Conservation (phyloP, 2,113 vertebrate genomes). For the Xiphias gladius region DNA sequence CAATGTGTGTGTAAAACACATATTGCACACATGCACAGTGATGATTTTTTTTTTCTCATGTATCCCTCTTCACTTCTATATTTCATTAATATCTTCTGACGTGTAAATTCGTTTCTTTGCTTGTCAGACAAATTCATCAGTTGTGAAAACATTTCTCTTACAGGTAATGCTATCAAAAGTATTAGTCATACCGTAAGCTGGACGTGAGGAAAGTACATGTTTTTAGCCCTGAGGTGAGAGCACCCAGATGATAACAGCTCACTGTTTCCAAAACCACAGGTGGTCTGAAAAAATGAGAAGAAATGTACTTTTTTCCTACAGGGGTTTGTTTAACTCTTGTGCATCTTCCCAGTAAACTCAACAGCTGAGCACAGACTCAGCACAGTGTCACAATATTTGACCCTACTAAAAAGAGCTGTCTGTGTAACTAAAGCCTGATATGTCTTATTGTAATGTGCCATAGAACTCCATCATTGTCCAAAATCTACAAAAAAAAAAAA, state of each 20-base stretch:
- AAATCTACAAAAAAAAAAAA: too few relatives aligned
- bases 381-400: too few relatives aligned
- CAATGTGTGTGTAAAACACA: not conserved
- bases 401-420: too few relatives aligned
- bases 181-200: conserved; percentile 39
- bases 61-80: not conserved
- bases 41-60: not conserved
- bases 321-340: not conserved
- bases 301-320: not conserved
- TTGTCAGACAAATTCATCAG: not conserved
- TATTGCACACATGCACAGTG: not conserved
- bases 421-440: too few relatives aligned
- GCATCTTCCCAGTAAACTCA: not conserved
- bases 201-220: not conserved
- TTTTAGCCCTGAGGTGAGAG: not conserved
- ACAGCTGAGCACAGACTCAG: not conserved
- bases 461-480: too few relatives aligned
- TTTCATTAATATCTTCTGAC: conserved; percentile 28
- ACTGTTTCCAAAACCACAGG: not conserved
- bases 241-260: conserved; percentile 11
- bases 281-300: conserved; percentile 11
- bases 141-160: conserved; percentile 1
- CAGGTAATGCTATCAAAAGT: not conserved
- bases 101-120: not conserved
- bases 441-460: too few relatives aligned